Evolutionary conservation across 2,888 invertebrate species (phyloP).

Genomic region (Tromatobia lineatoria): DNA sequence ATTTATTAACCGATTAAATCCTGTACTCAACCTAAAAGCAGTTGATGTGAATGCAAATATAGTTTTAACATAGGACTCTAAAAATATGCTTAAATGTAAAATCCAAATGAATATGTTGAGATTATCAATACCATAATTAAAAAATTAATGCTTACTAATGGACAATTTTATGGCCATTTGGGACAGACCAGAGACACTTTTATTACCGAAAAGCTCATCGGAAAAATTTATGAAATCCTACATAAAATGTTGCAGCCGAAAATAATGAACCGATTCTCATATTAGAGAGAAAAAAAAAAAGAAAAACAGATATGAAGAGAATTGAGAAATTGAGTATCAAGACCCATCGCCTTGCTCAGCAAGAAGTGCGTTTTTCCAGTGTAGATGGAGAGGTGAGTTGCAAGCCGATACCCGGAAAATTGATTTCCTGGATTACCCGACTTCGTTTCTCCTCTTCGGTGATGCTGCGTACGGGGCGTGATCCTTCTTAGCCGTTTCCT

Average conservation of each 20-base stretch:
- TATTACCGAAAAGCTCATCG: too few relatives aligned
- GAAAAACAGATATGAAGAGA: not conserved
- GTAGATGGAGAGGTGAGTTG: constrained; percentile 9
- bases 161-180: too few relatives aligned
- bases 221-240: too few relatives aligned
- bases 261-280: not conserved
- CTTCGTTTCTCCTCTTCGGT: constrained; percentile 12
- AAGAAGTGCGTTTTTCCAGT: constrained; percentile 10
- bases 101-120: too few relatives aligned
- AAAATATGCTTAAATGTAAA: too few relatives aligned
- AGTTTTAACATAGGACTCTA: too few relatives aligned
- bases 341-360: not conserved
- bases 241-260: not conserved
- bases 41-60: too few relatives aligned
- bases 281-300: not conserved
- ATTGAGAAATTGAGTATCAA: constrained; percentile 11
- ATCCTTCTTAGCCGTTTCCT: constrained; percentile 76
- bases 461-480: constrained; percentile 8
- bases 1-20: too few relatives aligned
- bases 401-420: constrained; percentile 61
- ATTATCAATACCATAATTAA: too few relatives aligned
- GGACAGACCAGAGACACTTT: too few relatives aligned
- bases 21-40: too few relatives aligned
- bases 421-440: constrained; percentile 72
- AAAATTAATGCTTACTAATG: too few relatives aligned